Base-by-base conservation (phyloP, 2,888 invertebrate species). In the Calliopum simillimum region DNA sequence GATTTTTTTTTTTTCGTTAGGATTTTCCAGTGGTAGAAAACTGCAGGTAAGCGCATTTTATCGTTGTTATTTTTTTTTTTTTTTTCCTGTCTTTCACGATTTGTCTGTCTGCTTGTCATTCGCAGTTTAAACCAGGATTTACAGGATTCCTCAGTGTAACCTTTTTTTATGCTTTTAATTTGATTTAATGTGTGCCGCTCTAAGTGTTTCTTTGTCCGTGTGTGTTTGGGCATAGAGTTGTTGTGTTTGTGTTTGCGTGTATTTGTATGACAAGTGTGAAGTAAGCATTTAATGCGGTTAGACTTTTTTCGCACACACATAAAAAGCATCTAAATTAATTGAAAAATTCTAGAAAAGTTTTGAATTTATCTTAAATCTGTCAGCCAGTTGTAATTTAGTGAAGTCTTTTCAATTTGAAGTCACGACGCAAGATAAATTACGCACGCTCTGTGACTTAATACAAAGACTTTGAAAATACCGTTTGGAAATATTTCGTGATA, bases 111-210 rank as follows among this genome's bases (percentile, higher is more conserved):
- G 33, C 8, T 33, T 44, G n/a, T 63, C 49, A 49, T 21, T 65
- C 51, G 44, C 49, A 21, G 59, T 56, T 68, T 55, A 51, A 16
- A 49, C 44, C 59, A 46, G 62, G 55, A 61, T 69, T 68, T 79
- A 43, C 25, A 49, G 19, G 65, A n/a, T 67, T 67, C 49, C 59
- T 51, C 21, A 21, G 44, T 43, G 43, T 41, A 41, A 19, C 41
- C 51, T 78, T 74, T 76, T 76, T 79, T 78, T 75, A 77, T 77
- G 76, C 77, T 78, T 81, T 81, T 80, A 80, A 80, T 80, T 80
- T 80, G 81, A 80, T 80, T 81, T 81, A 80, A 80, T 79, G 79
- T 69, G 56, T 19, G 64, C 33, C 13, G 23, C 44, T 47, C 12
- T 67, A n/a, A 51, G 16, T 49, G 25, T 47, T 49, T 21, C 5